Evolutionary conservation across 2,113 vertebrate genomes (phyloP), one percentile per base, ranked within the genome.

Genomic region (Notarius quadriscutis): DNA sequence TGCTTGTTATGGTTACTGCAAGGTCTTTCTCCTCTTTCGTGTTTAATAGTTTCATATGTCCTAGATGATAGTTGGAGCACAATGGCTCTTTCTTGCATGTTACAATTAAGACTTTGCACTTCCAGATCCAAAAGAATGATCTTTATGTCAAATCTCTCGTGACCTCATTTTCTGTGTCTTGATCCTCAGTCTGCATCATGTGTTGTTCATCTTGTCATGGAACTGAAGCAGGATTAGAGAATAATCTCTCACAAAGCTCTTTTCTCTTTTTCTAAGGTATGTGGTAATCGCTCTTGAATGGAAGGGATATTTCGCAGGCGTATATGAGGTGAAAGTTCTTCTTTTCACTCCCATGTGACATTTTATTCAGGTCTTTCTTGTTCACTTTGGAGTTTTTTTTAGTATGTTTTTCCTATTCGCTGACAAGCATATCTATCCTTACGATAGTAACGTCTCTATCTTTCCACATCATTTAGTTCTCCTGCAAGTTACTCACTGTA

Each of bases 251-350:
- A 91, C 85, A 71, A 87, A 92, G 81, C 87, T 81, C 84, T 69
- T 62, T 88, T 91, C 89, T 91, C 87, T 93, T 9, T 83, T 53
- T 92, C 91, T 92, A 92, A 94, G 87, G 92, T 90, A 80, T 60
- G 85, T 86, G 87, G 87, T 94, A 94, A 95, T 95, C 93, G 91
- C 12, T 90, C 69, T 67, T 41, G 91, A 94, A 93, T 93, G 7
- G 91, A 91, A 90, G 89, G 92, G 48, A 89, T 92, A 92, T 27
- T 27, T 78, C 50, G 1, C 53, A 10, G 6, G 14, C 12, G 18
- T 27, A 92, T 88, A 69, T 87, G 50, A 57, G 17, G 8, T n/a
- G 5, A 67, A 71, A 74, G 89, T 4, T 17, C 10, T 58, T 58
- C 34, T 81, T 48, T 57, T 25, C 20, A 82, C 89, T 89, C 88